Percentiles rank a stretch among this genome's conserved stretches.
Conservation (phyloP, 1,140 invertebrate species). For the Eumaeus atala region DNA sequence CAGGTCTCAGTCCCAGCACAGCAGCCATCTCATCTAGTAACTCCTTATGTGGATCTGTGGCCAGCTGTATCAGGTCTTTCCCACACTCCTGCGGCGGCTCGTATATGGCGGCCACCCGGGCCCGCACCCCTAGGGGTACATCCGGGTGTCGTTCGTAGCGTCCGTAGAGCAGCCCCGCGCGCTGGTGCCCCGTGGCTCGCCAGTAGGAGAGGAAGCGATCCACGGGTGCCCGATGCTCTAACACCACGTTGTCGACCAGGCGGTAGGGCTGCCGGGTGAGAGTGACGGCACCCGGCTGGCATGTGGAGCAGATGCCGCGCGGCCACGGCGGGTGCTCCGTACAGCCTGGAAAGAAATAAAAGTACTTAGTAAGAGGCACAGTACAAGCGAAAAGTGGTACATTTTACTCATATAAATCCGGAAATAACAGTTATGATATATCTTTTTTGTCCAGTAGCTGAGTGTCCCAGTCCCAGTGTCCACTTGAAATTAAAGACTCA, state of each 20-base stretch:
- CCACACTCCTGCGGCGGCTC: conserved; percentile 95
- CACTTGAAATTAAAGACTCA: too few relatives aligned
- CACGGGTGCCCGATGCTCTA: conserved; percentile 96
- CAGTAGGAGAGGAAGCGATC: conserved; percentile 98
- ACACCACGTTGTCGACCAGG: conserved; percentile 98
- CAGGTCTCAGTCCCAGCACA: conserved; percentile 85
- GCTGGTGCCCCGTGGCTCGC: conserved; percentile 94
- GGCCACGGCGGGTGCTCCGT: conserved; percentile 98
- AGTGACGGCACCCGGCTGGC: conserved; percentile 97
- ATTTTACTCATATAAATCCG: too few relatives aligned
- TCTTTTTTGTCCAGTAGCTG: too few relatives aligned
- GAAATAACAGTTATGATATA: too few relatives aligned
- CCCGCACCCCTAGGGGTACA: conserved; percentile 94
- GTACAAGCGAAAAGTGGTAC: too few relatives aligned
- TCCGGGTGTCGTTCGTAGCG: conserved; percentile 93
- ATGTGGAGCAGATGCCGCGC: conserved; percentile 98
- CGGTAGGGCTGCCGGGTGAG: conserved; percentile 95
- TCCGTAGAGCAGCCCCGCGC: conserved; percentile 95
- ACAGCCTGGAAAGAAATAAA: conserved; percentile 85
- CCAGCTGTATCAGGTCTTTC: conserved; percentile 80
- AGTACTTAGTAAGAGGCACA: too few relatives aligned
- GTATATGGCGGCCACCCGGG: conserved; percentile 96
- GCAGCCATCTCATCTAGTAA: conserved; percentile 87
- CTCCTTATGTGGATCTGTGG: conserved; percentile 82
- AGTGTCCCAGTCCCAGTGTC: too few relatives aligned